phyloP scores from a whole-genome alignment of 2,888 invertebrate genomes.

The Ametastegia equiseti region DNA sequence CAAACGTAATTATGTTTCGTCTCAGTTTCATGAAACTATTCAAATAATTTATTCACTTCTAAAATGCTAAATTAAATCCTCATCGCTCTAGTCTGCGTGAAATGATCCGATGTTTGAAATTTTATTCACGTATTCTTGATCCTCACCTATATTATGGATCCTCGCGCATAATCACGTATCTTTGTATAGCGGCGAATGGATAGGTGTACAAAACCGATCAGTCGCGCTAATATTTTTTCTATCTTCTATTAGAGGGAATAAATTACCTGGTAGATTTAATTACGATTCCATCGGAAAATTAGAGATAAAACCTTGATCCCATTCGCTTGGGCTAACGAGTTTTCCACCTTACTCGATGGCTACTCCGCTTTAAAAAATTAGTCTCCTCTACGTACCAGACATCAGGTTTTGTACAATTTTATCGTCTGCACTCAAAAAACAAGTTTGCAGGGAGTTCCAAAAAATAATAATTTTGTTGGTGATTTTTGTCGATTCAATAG shows the following conservation, averaged over 20 bases:
- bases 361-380: neutral
- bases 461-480: too few relatives aligned
- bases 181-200: neutral
- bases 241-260: neutral
- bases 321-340: neutral
- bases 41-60: neutral
- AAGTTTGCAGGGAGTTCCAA: too few relatives aligned
- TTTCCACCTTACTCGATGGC: neutral
- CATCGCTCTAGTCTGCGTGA: neutral
- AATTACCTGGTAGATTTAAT: conserved; percentile 9
- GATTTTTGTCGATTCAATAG: too few relatives aligned
- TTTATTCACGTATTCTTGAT: neutral
- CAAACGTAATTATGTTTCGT: too few relatives aligned
- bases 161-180: neutral
- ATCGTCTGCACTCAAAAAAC: too few relatives aligned
- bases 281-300: conserved; percentile 11
- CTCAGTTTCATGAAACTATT: too few relatives aligned
- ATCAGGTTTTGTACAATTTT: neutral
- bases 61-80: neutral
- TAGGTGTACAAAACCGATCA: too few relatives aligned
- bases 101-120: neutral
- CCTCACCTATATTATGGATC: too few relatives aligned
- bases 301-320: neutral
- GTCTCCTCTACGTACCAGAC: neutral
- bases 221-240: neutral